Percentiles rank a stretch among this genome's conserved stretches.
Evolutionary conservation across 35 echinoderm and acorn worm species (phyloP).

Genomic region (Chiridota heheva): DNA sequence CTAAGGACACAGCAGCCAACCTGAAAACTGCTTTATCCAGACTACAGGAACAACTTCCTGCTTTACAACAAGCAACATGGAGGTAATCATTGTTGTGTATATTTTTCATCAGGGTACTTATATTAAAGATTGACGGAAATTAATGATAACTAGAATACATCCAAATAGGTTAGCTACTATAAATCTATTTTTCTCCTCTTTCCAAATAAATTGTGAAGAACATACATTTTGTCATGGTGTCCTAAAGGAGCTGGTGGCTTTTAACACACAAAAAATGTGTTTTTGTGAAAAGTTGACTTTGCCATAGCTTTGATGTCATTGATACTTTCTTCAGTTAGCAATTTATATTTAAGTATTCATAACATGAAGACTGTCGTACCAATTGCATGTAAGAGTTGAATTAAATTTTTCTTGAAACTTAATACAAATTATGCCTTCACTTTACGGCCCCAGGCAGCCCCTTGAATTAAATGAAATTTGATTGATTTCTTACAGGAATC

Average conservation of each 20-base stretch:
- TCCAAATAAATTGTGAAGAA: too few relatives aligned
- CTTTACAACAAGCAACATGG: neutral
- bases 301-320: too few relatives aligned
- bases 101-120: neutral
- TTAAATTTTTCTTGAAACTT: neutral
- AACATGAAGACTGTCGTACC: too few relatives aligned
- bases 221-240: too few relatives aligned
- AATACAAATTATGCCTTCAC: too few relatives aligned
- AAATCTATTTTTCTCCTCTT: too few relatives aligned
- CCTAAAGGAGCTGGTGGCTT: too few relatives aligned
- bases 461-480: neutral
- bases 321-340: neutral
- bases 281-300: neutral
- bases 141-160: neutral
- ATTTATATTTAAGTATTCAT: neutral
- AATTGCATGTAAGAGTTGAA: too few relatives aligned
- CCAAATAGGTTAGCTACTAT: too few relatives aligned
- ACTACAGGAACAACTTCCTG: neutral
- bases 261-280: neutral
- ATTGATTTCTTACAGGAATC: slow-evolving; percentile 22
- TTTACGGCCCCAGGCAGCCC: neutral
- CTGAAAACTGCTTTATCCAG: slow-evolving; percentile 18
- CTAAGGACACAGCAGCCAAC: slow-evolving; percentile 12
- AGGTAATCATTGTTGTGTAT: slow-evolving; percentile 12
- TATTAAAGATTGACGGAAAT: neutral